Conservation (phyloP, 2,113 vertebrate genomes). For the Rhinopithecus roxellana region DNA sequence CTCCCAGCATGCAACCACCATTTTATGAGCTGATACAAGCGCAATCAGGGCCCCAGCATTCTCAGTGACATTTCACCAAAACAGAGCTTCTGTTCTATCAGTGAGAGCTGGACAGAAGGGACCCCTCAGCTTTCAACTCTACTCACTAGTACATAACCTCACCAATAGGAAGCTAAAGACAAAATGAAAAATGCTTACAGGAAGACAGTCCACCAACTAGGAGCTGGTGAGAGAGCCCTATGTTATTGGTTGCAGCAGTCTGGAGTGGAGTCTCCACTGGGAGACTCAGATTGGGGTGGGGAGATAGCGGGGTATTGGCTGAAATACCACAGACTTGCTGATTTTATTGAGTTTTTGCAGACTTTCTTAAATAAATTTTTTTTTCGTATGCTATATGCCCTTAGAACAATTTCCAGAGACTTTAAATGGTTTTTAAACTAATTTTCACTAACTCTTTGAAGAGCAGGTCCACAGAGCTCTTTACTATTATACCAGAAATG, state of each 20-base stretch:
- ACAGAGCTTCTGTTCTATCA: background rate
- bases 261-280: background rate
- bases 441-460: background rate
- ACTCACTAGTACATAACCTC: background rate
- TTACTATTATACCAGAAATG: background rate
- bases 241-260: background rate
- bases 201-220: background rate
- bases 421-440: background rate
- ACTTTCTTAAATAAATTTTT: background rate
- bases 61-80: background rate
- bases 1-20: background rate
- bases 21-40: background rate
- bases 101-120: background rate
- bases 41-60: background rate
- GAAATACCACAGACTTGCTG: background rate
- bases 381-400: background rate
- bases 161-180: background rate
- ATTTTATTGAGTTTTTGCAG: background rate
- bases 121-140: background rate
- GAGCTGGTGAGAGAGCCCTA: background rate
- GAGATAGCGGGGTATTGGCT: background rate
- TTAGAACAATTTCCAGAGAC: background rate
- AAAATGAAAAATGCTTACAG: background rate
- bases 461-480: background rate
- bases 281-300: background rate